phyloP scores from a whole-genome alignment of 2,888 invertebrate species.

The Drosophila formosana region DNA sequence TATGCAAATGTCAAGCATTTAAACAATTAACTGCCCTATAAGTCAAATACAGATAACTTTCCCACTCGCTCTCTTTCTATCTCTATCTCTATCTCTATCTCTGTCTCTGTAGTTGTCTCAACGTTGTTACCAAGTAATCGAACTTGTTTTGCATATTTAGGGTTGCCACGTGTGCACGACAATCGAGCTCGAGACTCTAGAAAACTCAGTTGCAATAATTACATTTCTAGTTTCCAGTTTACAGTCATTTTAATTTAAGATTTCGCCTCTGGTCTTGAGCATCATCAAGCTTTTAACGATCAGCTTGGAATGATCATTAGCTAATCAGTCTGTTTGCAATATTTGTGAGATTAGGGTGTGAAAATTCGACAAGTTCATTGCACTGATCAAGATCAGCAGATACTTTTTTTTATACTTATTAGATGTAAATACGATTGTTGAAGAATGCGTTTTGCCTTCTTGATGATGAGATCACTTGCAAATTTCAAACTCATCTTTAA shows the following conservation, averaged over 20 bases:
- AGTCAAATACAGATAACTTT: slow-evolving; percentile 3
- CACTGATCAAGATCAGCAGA: not conserved
- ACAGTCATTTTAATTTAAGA: not conserved
- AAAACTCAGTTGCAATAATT: not conserved
- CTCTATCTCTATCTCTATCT: not conserved
- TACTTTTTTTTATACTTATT: not conserved
- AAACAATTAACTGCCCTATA: slow-evolving; percentile 52
- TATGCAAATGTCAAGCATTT: slow-evolving; percentile 46
- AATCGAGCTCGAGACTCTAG: not conserved
- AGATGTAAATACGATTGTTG: too few relatives aligned
- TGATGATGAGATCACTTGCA: too few relatives aligned
- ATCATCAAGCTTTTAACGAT: not conserved
- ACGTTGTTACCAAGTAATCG: slow-evolving; percentile 18
- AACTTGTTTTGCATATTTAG: slow-evolving; percentile 43
- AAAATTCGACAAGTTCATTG: not conserved
- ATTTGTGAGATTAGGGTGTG: not conserved
- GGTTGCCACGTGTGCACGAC: slow-evolving; percentile 52
- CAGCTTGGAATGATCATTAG: not conserved
- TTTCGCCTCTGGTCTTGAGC: not conserved
- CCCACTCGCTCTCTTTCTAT: not conserved
- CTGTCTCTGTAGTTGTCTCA: not conserved
- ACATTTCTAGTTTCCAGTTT: slow-evolving; percentile 11
- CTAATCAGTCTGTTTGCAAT: not conserved
- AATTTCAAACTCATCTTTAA: too few relatives aligned
- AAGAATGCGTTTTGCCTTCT: too few relatives aligned